Base-by-base conservation (phyloP, 2,113 vertebrate species). In the Condylura cristata region DNA sequence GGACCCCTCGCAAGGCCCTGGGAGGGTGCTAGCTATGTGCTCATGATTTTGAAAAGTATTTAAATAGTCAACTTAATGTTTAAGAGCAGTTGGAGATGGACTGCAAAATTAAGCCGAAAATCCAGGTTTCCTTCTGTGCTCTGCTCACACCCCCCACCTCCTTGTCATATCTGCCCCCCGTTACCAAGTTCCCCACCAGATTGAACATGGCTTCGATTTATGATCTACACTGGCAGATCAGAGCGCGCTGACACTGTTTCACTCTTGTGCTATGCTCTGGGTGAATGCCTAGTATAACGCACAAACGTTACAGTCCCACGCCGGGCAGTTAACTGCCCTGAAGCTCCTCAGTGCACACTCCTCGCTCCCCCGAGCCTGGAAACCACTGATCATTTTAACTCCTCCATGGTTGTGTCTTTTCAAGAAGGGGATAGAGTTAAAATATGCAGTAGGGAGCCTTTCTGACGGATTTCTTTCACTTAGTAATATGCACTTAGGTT, bases 131-230 rank as follows among this genome's bases (percentile, higher is more conserved):
- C 24, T 30, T 8, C 22, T 1, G 8, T 4, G 5, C 4, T 9
- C 30, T 20, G 2, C 12, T 10, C 24, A 4, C 8, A 5, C 9
- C 8, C 13, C 17, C 48, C 48, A 51, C 48, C 48, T 1, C 53
- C 53, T 22, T 56, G 22, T 22, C 18, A 22, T 22, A 20, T 8
- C 7, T 56, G 53, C 7, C 53, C 53, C 20, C 20, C 10, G 7
- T 22, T 22, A 22, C 22, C 18, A 20, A 56, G 8, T 34, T 13
- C 78, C 20, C 11, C 44, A 56, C 18, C 53, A 56, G 30, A 11
- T 34, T 44, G 56, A 26, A 41, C 24, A 1, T 16, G 34, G 48
- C 24, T 37, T 26, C 2, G 0, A 18, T 8, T 0, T 5, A 6
- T 22, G 91, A 46, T 39, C 22, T 13, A 17, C 48, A 51, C 48